Conservation (phyloP, 2,888 invertebrate species). For the Xanthia togata region DNA sequence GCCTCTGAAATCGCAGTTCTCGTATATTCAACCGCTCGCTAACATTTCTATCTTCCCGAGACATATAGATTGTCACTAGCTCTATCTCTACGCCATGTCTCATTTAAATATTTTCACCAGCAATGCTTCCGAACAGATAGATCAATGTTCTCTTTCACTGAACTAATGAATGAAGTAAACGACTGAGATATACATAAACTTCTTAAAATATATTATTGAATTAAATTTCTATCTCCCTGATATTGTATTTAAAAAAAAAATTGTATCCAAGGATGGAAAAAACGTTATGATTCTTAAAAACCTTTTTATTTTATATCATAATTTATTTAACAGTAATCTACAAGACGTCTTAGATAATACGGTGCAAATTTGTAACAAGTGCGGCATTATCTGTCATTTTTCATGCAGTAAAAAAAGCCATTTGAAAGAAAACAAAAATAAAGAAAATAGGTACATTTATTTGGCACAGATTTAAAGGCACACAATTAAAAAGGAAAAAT, state of each 20-base stretch:
- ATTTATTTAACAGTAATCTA: not conserved
- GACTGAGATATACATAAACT: not conserved
- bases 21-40: not conserved
- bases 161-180: slow-evolving; percentile 11
- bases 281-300: too few relatives aligned
- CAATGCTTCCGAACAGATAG: not conserved
- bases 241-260: too few relatives aligned
- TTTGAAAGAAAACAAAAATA: too few relatives aligned
- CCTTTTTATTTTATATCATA: not conserved
- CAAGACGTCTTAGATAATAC: not conserved
- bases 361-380: not conserved
- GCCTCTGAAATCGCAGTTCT: not conserved
- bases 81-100: not conserved
- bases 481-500: too few relatives aligned
- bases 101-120: slow-evolving; percentile 60
- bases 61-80: slow-evolving; percentile 10
- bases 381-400: not conserved
- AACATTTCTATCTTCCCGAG: slow-evolving; percentile 20
- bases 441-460: too few relatives aligned
- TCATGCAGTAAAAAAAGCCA: not conserved
- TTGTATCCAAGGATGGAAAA: not conserved
- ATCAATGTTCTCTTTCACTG: slow-evolving; percentile 6
- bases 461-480: too few relatives aligned
- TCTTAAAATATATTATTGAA: not conserved
- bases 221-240: not conserved